Evolutionary conservation across 2,113 vertebrate genomes (phyloP).

Genomic region (Aramus guarauna): DNA sequence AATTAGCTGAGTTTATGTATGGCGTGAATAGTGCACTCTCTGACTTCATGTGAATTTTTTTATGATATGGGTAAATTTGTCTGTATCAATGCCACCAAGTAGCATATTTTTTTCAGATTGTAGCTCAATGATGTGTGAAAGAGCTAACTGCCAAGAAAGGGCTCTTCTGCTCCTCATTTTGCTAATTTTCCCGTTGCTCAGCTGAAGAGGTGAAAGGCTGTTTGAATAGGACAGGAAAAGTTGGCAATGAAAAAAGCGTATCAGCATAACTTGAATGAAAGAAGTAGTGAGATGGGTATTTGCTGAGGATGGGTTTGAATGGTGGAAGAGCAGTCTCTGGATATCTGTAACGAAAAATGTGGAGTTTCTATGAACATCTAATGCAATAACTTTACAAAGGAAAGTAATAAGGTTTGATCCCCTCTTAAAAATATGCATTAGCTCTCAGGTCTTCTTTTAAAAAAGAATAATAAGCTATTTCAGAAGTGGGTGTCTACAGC

Average conservation of each 20-base stretch:
- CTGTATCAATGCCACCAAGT: background rate
- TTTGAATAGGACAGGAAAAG: background rate
- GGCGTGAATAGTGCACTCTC: background rate
- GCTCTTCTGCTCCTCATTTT: background rate
- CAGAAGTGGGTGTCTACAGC: background rate
- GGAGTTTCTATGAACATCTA: background rate
- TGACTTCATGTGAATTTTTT: background rate
- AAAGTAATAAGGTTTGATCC: background rate
- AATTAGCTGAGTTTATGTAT: background rate
- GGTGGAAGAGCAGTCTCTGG: background rate
- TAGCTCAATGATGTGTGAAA: background rate
- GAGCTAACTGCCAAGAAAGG: background rate
- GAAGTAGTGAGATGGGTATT: background rate
- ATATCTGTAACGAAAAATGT: background rate
- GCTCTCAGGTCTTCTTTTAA: background rate
- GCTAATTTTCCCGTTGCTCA: background rate
- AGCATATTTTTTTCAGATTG: background rate
- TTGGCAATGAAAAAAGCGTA: background rate
- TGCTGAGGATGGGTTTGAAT: background rate
- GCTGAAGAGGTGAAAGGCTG: background rate
- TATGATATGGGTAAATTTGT: background rate
- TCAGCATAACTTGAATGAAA: background rate
- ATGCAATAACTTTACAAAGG: background rate
- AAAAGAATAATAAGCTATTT: background rate
- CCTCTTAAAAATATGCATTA: background rate